Evolutionary conservation across 2,797 vertebrate species (phyloP).

Genomic region (Botia kubotai): DNA sequence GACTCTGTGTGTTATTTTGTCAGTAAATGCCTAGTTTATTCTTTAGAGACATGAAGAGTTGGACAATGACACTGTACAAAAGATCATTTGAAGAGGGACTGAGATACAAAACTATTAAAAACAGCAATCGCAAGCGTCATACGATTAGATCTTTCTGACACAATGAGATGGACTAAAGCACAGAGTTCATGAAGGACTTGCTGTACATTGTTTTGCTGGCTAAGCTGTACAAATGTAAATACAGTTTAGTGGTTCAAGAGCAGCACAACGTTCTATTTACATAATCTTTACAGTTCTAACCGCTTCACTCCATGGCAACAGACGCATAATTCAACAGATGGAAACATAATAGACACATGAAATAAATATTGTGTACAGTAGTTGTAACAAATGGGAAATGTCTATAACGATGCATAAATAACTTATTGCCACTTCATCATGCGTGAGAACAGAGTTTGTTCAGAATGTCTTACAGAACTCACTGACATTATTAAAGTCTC

Average conservation of each 20-base stretch:
- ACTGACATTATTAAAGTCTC: constrained; percentile 30
- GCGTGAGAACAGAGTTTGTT: constrained; percentile 19
- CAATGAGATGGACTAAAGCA: constrained; percentile 29
- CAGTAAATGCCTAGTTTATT: constrained; percentile 74
- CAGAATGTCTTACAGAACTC: constrained; percentile 29
- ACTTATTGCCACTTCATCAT: constrained; percentile 44
- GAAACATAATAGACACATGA: constrained; percentile 31
- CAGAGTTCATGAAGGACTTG: constrained; percentile 1
- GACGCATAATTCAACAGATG: constrained; percentile 32
- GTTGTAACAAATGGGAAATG: constrained; percentile 38
- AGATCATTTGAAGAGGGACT: constrained; percentile 62
- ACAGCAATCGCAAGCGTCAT: constrained; percentile 47
- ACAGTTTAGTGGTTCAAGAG: constrained; percentile 52
- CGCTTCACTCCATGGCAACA: constrained; percentile 40
- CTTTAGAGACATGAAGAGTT: constrained; percentile 70
- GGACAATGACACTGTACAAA: constrained; percentile 65
- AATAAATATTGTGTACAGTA: constrained; percentile 53
- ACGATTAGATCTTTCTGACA: constrained; percentile 21
- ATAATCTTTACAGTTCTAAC: constrained; percentile 54
- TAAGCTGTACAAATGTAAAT: constrained; percentile 56
- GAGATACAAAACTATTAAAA: constrained; percentile 59
- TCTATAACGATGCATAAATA: constrained; percentile 30
- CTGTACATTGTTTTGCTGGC: constrained; percentile 48
- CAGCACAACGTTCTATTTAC: constrained; percentile 58
- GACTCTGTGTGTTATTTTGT: constrained; percentile 21